Percentiles rank a stretch among this genome's conserved stretches.
phyloP scores from a whole-genome alignment of 2,888 invertebrate species.

The Oligia latruncula region DNA sequence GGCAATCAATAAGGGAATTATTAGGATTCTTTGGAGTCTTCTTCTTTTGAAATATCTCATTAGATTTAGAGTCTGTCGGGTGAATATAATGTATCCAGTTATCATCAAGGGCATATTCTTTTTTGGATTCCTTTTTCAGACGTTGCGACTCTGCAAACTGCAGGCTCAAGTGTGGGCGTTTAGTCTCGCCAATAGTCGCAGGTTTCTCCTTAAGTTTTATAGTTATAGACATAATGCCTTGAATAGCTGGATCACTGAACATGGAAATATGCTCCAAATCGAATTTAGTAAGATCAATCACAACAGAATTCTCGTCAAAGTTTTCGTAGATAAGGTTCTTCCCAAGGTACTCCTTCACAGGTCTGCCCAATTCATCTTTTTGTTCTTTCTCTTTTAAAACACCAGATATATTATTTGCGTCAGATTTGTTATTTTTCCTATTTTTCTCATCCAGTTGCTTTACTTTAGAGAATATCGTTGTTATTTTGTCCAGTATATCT shows the following conservation, averaged over 20 bases:
- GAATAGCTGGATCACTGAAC: conserved; percentile 69
- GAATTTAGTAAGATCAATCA: conserved; percentile 80
- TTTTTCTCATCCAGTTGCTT: conserved; percentile 60
- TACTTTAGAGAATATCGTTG: conserved; percentile 75
- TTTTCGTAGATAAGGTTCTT: conserved; percentile 70
- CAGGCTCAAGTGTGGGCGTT: conserved; percentile 69
- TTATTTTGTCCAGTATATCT: conserved; percentile 80
- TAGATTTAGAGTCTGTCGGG: conserved; percentile 52
- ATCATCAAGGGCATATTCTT: conserved; percentile 40
- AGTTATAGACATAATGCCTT: conserved; percentile 75
- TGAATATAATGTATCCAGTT: conserved; percentile 64
- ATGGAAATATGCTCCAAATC: conserved; percentile 79
- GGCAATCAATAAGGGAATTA: conserved; percentile 33
- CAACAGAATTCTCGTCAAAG: conserved; percentile 73
- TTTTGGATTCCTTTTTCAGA: conserved; percentile 39
- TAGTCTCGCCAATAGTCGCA: conserved; percentile 63
- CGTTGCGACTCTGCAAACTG: conserved; percentile 70
- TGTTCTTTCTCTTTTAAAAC: conserved; percentile 49
- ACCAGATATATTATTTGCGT: conserved; percentile 48
- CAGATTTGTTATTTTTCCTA: conserved; percentile 44
- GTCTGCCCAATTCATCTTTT: conserved; percentile 69
- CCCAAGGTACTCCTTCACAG: conserved; percentile 61
- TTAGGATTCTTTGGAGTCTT: neutral
- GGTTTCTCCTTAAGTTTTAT: conserved; percentile 78
- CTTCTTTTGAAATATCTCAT: conserved; percentile 61